Evolutionary conservation across 2,113 vertebrate genomes (phyloP).

Genomic region (Malurus elegans): DNA sequence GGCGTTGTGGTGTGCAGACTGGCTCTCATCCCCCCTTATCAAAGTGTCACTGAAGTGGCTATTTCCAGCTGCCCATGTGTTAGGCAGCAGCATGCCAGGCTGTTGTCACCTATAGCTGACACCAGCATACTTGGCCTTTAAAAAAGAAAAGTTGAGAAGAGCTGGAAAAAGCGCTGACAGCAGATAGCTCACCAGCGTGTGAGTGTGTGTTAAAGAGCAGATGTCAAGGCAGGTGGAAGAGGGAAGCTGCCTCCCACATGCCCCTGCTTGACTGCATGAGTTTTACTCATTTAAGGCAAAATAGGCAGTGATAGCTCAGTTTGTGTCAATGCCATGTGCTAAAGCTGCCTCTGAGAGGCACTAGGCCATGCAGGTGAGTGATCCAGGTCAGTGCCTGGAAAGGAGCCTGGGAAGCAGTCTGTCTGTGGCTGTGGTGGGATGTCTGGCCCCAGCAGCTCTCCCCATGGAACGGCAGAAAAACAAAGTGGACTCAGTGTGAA

Average conservation of each 20-base stretch:
- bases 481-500: fast-evolving
- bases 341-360: background rate
- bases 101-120: background rate
- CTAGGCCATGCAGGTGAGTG: background rate
- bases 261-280: background rate
- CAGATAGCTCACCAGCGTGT: background rate
- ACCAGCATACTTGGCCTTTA: background rate
- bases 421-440: background rate
- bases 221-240: background rate
- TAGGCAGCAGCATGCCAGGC: background rate
- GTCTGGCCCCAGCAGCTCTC: fast-evolving
- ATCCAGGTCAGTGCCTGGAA: background rate
- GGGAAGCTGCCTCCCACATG: background rate
- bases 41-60: background rate
- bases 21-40: background rate
- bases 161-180: background rate
- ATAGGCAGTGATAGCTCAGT: background rate
- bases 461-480: fast-evolving
- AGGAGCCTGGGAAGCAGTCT: background rate
- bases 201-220: background rate
- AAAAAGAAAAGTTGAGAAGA: background rate
- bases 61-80: background rate
- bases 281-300: background rate
- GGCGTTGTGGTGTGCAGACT: fast-evolving
- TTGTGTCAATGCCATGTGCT: background rate